These are phyloP conservation scores for Luffia ferchaultella DNA, from an alignment of 2,888 invertebrate genomes.

Conservation along the genomic window DNA sequence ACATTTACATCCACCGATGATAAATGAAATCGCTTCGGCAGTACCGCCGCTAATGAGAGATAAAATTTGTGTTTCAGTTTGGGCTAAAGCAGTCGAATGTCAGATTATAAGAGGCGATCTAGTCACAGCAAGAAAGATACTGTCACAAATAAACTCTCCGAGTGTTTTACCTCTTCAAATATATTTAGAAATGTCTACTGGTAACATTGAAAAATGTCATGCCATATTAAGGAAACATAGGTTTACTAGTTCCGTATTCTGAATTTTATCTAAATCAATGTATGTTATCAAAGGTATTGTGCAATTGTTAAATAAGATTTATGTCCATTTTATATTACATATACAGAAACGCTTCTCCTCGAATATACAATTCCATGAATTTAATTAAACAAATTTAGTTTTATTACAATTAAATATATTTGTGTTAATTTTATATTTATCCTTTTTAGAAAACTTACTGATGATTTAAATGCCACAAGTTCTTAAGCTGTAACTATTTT, in stretches of 20 bases:
- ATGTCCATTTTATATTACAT: no score
- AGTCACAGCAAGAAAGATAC: constrained; percentile 51
- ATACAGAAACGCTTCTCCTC: no score
- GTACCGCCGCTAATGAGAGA: constrained; percentile 50
- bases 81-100: constrained; percentile 61
- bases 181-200: constrained; percentile 63
- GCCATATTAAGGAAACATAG: constrained; percentile 35
- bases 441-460: no score
- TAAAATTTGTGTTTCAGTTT: constrained; percentile 55
- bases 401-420: no score
- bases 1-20: constrained; percentile 80
- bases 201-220: constrained; percentile 59
- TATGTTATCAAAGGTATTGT: no score
- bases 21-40: constrained; percentile 58
- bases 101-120: constrained; percentile 54
- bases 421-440: no score
- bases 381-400: no score
- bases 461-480: no score
- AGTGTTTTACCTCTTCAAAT: constrained; percentile 58
- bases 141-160: constrained; percentile 55
- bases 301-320: no score
- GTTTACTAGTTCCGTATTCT: neutral
- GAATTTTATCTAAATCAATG: no score
- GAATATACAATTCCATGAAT: no score
- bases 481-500: no score